phyloP scores from a whole-genome alignment of 2,888 invertebrate species.

The Aproaerema taeniolella region DNA sequence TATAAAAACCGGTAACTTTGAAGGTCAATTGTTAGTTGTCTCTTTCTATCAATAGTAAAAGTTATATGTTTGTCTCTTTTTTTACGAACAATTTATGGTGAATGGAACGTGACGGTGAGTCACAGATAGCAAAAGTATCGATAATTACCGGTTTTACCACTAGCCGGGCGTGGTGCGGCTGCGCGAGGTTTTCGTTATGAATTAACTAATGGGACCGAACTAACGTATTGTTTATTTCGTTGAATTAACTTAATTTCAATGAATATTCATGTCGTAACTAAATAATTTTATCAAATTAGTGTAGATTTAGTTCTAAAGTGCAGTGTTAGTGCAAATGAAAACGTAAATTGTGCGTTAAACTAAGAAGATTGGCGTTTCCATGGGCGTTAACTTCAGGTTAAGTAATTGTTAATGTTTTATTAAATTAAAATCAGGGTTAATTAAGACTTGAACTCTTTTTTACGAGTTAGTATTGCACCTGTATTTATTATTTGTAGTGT shows the following conservation, averaged over 20 bases:
- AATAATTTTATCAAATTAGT: slow-evolving; percentile 14
- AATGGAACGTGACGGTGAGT: neutral
- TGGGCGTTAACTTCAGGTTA: slow-evolving; percentile 74
- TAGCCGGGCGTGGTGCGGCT: slow-evolving; percentile 72
- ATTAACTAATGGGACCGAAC: slow-evolving; percentile 52
- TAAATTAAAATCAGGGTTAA: slow-evolving; percentile 59
- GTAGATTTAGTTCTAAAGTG: slow-evolving; percentile 21
- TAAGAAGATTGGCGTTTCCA: slow-evolving; percentile 47
- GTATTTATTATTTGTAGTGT: neutral
- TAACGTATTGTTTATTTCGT: slow-evolving; percentile 54
- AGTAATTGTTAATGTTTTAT: slow-evolving; percentile 56
- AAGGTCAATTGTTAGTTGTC: too few relatives aligned
- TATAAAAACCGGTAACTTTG: too few relatives aligned
- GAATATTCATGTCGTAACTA: slow-evolving; percentile 24
- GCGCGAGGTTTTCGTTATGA: slow-evolving; percentile 61
- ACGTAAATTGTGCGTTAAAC: slow-evolving; percentile 30
- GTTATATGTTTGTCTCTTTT: slow-evolving; percentile 2
- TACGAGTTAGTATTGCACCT: neutral
- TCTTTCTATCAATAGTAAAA: too few relatives aligned
- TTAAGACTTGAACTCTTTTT: slow-evolving; percentile 24
- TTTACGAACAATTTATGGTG: neutral
- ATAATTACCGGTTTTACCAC: slow-evolving; percentile 33
- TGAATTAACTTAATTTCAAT: slow-evolving; percentile 38
- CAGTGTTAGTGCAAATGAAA: slow-evolving; percentile 31
- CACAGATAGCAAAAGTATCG: slow-evolving; percentile 15